Evolutionary conservation across 2,888 invertebrate genomes (phyloP).

Genomic region (Torymus tubicola): DNA sequence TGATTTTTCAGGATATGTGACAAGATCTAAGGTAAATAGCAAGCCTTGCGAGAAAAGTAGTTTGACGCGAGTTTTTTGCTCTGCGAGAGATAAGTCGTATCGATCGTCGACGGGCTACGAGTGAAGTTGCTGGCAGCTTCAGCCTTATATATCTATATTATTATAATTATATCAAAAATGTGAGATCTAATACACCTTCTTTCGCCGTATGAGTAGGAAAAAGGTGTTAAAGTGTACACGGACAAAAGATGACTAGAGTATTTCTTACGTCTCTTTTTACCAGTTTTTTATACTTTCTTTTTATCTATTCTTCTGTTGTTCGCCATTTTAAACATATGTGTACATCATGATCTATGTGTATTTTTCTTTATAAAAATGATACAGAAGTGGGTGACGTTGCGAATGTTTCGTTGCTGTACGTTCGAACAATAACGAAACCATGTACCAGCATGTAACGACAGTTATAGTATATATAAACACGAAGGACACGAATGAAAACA

Average conservation of each 20-base stretch:
- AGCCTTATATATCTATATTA: slow-evolving; percentile 17
- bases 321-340: slow-evolving; percentile 4
- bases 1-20: no score
- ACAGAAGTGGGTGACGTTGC: background rate
- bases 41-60: no score
- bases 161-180: background rate
- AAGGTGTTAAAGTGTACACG: no score
- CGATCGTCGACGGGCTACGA: slow-evolving; percentile 11
- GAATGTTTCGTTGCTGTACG: no score
- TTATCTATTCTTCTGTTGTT: background rate
- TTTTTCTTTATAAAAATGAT: background rate
- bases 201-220: no score
- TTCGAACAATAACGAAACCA: background rate
- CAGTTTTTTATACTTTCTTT: slow-evolving; percentile 16
- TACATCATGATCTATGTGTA: background rate
- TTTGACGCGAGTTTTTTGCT: background rate
- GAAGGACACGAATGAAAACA: slow-evolving; percentile 12
- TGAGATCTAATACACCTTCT: no score
- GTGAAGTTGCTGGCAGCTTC: slow-evolving; percentile 43
- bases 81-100: background rate
- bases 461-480: slow-evolving; percentile 17
- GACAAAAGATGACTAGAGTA: background rate
- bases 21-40: no score
- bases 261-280: slow-evolving; percentile 5
- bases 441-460: background rate